A percentile compares a stretch with the other conserved stretches of the same genome.
Conservation (phyloP, 1,140 invertebrate species). For the Daktulosphaira vitifoliae region DNA sequence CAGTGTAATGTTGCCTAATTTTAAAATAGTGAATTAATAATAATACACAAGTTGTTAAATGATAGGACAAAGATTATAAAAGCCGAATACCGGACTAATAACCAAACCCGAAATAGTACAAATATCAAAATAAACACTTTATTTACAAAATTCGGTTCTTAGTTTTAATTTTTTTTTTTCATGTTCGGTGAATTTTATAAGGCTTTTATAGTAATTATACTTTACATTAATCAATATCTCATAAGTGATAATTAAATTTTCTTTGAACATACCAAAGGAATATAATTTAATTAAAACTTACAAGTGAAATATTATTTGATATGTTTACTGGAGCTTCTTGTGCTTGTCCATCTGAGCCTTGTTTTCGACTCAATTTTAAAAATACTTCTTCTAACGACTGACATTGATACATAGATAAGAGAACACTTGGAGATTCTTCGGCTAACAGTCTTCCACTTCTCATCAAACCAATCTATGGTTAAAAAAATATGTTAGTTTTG, state of each 20-base stretch:
- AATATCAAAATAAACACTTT: too few species aligned
- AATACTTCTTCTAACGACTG: conserved; percentile 87
- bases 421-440: conserved; percentile 78
- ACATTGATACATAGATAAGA: conserved; percentile 73
- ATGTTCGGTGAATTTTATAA: too few species aligned
- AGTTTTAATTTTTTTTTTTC: too few species aligned
- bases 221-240: too few species aligned
- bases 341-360: conserved; percentile 42
- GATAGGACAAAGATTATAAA: too few species aligned
- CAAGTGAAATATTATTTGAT: conserved; percentile 66
- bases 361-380: conserved; percentile 68
- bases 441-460: conserved; percentile 80
- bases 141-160: too few species aligned
- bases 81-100: too few species aligned
- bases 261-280: too few species aligned
- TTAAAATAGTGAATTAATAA: background rate
- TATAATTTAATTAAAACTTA: conserved; percentile 41
- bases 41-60: background rate
- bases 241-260: too few species aligned
- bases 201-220: too few species aligned
- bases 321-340: conserved; percentile 48
- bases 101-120: too few species aligned
- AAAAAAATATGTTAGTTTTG: background rate
- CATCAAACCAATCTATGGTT: conserved; percentile 81
- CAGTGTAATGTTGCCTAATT: conserved; percentile 62